phyloP scores from a whole-genome alignment of 2,888 invertebrate species.

The Xylota segnis region DNA sequence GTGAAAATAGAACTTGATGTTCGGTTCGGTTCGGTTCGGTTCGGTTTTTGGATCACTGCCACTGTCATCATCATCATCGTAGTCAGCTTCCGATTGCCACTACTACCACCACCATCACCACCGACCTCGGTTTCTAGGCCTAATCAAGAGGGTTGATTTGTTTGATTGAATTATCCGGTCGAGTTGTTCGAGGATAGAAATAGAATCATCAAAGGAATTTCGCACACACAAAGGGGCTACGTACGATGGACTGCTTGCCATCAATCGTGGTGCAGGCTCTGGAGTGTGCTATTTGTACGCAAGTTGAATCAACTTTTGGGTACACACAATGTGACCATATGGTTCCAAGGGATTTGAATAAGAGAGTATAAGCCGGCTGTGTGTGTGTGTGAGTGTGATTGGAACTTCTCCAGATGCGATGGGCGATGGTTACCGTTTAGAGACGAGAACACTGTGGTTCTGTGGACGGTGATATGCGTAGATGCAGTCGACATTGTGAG shows the following conservation, averaged over 20 bases:
- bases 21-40: conserved; percentile 56
- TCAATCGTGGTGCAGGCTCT: conserved; percentile 39
- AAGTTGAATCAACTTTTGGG: conserved; percentile 76
- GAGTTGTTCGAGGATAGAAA: conserved; percentile 69
- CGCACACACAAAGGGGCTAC: conserved; percentile 59
- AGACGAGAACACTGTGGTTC: conserved; percentile 20
- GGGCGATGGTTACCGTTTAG: conserved; percentile 13
- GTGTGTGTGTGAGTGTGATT: conserved; percentile 11
- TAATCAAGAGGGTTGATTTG: conserved; percentile 77
- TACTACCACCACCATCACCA: conserved; percentile 27
- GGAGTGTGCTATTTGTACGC: conserved; percentile 66
- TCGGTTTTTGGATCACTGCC: conserved; percentile 55
- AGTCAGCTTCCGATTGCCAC: not conserved
- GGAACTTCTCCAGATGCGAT: conserved; percentile 52
- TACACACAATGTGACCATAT: conserved; percentile 76
- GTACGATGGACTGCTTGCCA: conserved; percentile 15
- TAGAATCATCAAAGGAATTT: conserved; percentile 74
- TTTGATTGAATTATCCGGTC: conserved; percentile 77
- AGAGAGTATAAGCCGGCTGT: conserved; percentile 38
- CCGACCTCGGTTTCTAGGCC: conserved; percentile 60
- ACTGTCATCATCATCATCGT: conserved; percentile 32
- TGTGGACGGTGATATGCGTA: conserved; percentile 38
- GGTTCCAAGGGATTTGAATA: conserved; percentile 75
- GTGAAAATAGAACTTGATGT: conserved; percentile 56
- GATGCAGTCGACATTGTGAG: conserved; percentile 29